phyloP scores from a whole-genome alignment of 1,140 invertebrate species.

The Drosophila lacertosa region DNA sequence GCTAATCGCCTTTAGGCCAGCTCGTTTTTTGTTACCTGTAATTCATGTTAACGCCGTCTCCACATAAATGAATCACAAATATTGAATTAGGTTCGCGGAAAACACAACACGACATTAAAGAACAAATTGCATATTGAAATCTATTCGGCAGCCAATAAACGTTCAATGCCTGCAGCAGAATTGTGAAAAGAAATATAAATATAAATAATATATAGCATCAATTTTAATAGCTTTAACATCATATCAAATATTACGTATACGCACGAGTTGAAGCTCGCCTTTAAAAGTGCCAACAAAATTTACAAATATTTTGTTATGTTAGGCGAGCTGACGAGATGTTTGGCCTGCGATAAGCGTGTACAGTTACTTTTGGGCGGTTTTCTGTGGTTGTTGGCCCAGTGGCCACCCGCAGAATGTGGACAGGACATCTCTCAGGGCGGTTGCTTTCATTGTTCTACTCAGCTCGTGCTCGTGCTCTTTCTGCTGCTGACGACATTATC shows the following conservation, averaged over 20 bases:
- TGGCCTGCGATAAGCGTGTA: conserved; percentile 1
- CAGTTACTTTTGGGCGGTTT: background rate
- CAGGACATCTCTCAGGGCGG: conserved; percentile 6
- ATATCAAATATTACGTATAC: conserved; percentile 21
- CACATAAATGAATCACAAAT: conserved; percentile 75
- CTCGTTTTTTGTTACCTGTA: conserved; percentile 13
- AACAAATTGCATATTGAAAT: conserved; percentile 62
- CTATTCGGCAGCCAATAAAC: conserved; percentile 39
- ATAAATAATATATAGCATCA: conserved; percentile 6
- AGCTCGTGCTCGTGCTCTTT: background rate
- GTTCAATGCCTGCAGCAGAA: conserved; percentile 38
- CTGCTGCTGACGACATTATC: conserved; percentile 38
- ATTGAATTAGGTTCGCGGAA: conserved; percentile 52
- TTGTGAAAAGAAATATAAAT: background rate
- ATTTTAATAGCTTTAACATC: conserved; percentile 4
- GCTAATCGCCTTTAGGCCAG: background rate
- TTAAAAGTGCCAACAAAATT: background rate
- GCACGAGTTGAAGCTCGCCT: background rate
- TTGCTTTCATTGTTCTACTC: conserved; percentile 15
- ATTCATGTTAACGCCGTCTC: conserved; percentile 16
- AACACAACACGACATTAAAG: conserved; percentile 32
- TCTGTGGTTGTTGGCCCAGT: background rate
- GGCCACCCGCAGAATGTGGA: conserved; percentile 19
- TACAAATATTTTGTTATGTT: background rate
- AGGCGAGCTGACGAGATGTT: background rate